phyloP scores from a whole-genome alignment of 2,888 invertebrate species.

The Ennomos fuscantarius region DNA sequence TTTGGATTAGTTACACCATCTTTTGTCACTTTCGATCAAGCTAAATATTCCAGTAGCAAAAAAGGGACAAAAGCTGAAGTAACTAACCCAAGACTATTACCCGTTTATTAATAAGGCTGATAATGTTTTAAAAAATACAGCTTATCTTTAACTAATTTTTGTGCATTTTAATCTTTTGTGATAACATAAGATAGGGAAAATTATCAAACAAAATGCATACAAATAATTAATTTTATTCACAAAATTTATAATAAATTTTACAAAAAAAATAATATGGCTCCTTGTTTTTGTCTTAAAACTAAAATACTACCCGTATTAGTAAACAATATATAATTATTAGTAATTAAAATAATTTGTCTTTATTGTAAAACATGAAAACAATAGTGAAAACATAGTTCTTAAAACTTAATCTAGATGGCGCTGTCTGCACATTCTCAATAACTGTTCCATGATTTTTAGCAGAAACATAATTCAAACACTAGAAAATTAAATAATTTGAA shows the following conservation, averaged over 20 bases:
- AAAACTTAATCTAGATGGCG: background rate
- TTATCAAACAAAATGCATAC: background rate
- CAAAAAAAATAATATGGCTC: conserved; percentile 60
- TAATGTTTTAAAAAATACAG: too few species aligned
- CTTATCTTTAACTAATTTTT: too few species aligned
- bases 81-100: too few species aligned
- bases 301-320: conserved; percentile 77
- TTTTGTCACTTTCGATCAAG: too few species aligned
- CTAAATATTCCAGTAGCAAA: too few species aligned
- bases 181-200: background rate
- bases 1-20: too few species aligned
- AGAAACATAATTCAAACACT: too few species aligned
- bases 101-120: too few species aligned
- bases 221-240: conserved; percentile 53
- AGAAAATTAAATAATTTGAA: too few species aligned
- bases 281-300: conserved; percentile 48
- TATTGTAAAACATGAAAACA: background rate
- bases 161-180: background rate
- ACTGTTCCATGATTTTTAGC: background rate
- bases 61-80: too few species aligned
- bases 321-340: conserved; percentile 19
- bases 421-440: conserved; percentile 1
- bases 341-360: conserved; percentile 5
- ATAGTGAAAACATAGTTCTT: background rate
- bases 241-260: conserved; percentile 47